A percentile compares a stretch with the other conserved stretches of the same genome.
Evolutionary conservation across 2,888 invertebrate genomes (phyloP).

Genomic region (Chymomyza amoena): DNA sequence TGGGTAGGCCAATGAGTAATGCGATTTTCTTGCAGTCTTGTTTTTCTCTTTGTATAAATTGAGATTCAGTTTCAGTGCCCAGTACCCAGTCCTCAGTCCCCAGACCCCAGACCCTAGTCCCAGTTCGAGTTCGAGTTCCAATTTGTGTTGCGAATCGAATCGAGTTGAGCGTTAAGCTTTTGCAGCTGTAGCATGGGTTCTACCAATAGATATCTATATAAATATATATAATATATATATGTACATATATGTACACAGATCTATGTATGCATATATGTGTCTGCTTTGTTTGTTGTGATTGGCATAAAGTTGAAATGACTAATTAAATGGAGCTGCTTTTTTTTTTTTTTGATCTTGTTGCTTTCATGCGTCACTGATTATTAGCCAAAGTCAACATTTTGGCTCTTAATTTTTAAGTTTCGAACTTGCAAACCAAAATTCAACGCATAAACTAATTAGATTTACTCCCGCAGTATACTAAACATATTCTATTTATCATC

Average conservation of each 20-base stretch:
- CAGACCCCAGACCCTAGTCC: neutral
- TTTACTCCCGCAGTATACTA: neutral
- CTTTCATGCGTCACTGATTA: neutral
- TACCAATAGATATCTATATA: constrained; percentile 2
- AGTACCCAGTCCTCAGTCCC: no score
- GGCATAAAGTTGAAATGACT: constrained; percentile 1
- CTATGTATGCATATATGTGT: neutral
- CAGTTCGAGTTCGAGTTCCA: constrained; percentile 32
- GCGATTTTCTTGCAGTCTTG: constrained; percentile 3
- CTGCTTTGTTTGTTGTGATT: constrained; percentile 10
- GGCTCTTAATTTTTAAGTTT: neutral
- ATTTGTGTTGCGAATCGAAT: constrained; percentile 12
- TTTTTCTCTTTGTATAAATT: neutral
- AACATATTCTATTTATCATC: neutral
- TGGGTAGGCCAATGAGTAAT: constrained; percentile 22
- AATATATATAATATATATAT: neutral
- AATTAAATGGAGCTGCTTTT: neutral
- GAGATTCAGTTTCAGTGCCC: neutral
- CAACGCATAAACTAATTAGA: neutral
- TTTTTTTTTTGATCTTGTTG: neutral
- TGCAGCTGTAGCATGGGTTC: neutral
- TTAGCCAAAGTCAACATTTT: neutral
- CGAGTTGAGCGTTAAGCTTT: neutral
- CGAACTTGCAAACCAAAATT: neutral
- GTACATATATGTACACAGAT: neutral